These are phyloP conservation scores for Cecidostiba fungosa DNA, from an alignment of 2,888 invertebrate genomes.

Conservation along the genomic window DNA sequence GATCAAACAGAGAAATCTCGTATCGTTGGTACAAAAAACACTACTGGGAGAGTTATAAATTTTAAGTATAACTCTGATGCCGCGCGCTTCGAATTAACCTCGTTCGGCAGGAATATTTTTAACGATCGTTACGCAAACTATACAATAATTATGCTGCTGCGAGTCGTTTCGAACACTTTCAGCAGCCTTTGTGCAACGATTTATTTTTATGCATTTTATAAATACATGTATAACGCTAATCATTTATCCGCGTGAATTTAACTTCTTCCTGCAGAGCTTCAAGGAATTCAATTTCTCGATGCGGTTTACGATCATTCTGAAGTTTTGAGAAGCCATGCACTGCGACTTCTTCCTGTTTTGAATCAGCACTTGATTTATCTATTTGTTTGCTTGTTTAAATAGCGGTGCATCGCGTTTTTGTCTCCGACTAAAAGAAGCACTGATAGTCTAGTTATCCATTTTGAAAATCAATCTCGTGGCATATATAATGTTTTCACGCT, in stretches of 20 bases:
- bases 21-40: not conserved
- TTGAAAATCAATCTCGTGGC: not conserved
- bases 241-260: not conserved
- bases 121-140: not conserved
- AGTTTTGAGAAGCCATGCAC: not conserved
- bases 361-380: constrained; percentile 6
- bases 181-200: not conserved
- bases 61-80: not conserved
- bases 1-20: not conserved
- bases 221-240: not conserved
- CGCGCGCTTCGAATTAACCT: not conserved
- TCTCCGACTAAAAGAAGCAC: too few species aligned
- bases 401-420: not conserved
- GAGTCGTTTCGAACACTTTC: not conserved
- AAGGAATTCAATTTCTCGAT: constrained; percentile 8
- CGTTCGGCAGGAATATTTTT: not conserved
- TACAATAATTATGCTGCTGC: not conserved
- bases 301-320: not conserved
- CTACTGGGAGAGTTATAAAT: not conserved
- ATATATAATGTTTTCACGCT: not conserved
- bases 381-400: not conserved
- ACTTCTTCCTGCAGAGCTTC: not conserved
- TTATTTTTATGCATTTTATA: constrained; percentile 4
- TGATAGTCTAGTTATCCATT: not conserved
- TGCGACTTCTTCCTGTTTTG: not conserved